phyloP scores from a whole-genome alignment of 2,113 vertebrate genomes.

The Barnardius zonarius region DNA sequence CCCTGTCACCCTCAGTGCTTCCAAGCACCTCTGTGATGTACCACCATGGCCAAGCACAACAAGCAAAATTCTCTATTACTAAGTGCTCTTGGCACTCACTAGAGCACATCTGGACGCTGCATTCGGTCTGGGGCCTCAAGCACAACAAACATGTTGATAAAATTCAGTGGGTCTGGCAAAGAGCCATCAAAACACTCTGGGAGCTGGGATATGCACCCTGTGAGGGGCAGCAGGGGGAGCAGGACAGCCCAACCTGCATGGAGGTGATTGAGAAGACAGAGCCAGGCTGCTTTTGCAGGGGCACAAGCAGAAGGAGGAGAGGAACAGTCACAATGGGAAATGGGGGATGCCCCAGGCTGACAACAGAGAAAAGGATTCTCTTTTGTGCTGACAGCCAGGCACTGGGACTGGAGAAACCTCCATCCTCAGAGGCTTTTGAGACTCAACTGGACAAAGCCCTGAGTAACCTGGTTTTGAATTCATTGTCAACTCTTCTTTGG shows the following conservation, averaged over 20 bases:
- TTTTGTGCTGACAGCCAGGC: neutral
- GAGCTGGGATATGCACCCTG: neutral
- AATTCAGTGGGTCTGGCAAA: neutral
- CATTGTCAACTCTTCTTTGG: neutral
- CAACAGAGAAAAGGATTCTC: neutral
- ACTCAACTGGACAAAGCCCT: neutral
- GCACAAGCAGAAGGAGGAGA: neutral
- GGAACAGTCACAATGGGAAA: neutral
- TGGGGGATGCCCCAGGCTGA: neutral
- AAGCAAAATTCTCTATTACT: neutral
- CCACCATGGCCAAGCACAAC: neutral
- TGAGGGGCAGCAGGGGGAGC: neutral
- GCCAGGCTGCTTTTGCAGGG: neutral
- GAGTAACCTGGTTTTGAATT: neutral
- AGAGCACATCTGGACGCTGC: neutral
- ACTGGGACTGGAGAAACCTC: neutral
- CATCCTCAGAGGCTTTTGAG: neutral
- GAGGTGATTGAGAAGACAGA: neutral
- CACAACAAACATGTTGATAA: neutral
- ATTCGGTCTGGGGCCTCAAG: neutral
- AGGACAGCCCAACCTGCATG: neutral
- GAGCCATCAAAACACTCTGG: neutral
- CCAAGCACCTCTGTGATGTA: rapidly evolving
- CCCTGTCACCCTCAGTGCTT: neutral
- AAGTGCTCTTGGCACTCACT: neutral